Percentiles rank a stretch among this genome's conserved stretches.
Conservation (phyloP, 2,113 vertebrate genomes). For the Ranitomeya imitator region DNA sequence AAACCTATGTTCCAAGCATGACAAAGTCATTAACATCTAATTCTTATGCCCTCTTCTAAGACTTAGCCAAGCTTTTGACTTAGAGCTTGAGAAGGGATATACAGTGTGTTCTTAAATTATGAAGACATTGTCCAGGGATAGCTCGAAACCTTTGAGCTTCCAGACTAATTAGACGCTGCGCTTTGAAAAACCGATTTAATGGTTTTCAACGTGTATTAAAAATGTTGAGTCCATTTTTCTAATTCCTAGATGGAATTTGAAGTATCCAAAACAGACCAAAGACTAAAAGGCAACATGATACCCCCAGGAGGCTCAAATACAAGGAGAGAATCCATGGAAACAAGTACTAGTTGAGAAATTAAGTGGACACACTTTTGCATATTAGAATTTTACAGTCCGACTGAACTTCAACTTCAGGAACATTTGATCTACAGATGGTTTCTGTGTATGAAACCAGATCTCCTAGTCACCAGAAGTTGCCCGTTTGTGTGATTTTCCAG, state of each 20-base stretch:
- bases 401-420: background rate
- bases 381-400: background rate
- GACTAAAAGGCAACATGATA: background rate
- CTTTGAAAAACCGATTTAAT: slow-evolving; percentile 18
- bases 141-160: background rate
- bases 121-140: slow-evolving; percentile 7
- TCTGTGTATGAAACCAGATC: background rate
- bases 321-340: background rate
- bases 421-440: background rate
- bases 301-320: slow-evolving; percentile 15
- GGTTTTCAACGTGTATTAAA: background rate
- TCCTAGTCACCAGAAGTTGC: background rate
- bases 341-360: background rate
- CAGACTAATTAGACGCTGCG: background rate
- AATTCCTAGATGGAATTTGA: slow-evolving; percentile 24
- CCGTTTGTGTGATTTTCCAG: background rate
- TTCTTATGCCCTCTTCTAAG: background rate
- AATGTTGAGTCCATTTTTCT: background rate
- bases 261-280: slow-evolving; percentile 12
- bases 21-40: background rate
- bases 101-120: background rate
- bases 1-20: background rate
- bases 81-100: background rate
- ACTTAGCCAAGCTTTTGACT: background rate
- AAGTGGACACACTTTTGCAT: background rate